Conservation (phyloP, 2,797 vertebrate genomes). For the Orestias chungarensis region DNA sequence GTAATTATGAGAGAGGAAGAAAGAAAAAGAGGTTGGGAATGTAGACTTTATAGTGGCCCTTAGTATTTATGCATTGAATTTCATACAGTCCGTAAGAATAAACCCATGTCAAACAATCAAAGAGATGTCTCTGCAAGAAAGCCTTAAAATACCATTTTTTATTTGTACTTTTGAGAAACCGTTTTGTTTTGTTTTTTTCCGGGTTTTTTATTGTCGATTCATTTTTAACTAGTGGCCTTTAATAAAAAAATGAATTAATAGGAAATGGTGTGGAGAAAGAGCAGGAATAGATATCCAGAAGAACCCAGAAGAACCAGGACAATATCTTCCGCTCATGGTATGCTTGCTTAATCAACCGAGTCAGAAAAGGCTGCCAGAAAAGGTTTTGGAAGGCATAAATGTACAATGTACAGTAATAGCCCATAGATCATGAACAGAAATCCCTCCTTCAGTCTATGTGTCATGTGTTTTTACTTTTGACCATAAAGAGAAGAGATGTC, state of each 20-base stretch:
- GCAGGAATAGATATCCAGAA: too few species aligned
- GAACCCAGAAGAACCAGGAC: too few species aligned
- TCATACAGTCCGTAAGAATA: conserved; percentile 25
- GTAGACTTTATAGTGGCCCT: conserved; percentile 29
- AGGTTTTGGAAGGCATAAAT: too few species aligned
- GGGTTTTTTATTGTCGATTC: too few species aligned
- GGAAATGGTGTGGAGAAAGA: too few species aligned
- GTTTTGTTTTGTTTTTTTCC: too few species aligned
- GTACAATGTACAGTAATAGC: too few species aligned
- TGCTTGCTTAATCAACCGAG: too few species aligned
- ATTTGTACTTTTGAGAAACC: not conserved
- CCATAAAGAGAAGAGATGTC: not conserved
- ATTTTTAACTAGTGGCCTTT: too few species aligned
- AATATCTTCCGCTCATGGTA: too few species aligned
- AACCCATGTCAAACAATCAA: conserved; percentile 27
- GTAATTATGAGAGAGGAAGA: conserved; percentile 48
- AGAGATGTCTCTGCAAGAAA: conserved; percentile 12
- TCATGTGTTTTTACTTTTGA: conserved; percentile 40
- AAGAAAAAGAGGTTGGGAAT: conserved; percentile 34
- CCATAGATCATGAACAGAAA: conserved; percentile 33
- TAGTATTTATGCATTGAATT: conserved; percentile 17
- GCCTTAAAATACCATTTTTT: not conserved
- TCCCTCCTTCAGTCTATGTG: conserved; percentile 1
- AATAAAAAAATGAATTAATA: too few species aligned
- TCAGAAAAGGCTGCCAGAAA: conserved; percentile 1